Percentiles rank a stretch among this genome's conserved stretches.
Conservation (phyloP, 2,888 invertebrate genomes). For the Rhagophthalmus giganteus region DNA sequence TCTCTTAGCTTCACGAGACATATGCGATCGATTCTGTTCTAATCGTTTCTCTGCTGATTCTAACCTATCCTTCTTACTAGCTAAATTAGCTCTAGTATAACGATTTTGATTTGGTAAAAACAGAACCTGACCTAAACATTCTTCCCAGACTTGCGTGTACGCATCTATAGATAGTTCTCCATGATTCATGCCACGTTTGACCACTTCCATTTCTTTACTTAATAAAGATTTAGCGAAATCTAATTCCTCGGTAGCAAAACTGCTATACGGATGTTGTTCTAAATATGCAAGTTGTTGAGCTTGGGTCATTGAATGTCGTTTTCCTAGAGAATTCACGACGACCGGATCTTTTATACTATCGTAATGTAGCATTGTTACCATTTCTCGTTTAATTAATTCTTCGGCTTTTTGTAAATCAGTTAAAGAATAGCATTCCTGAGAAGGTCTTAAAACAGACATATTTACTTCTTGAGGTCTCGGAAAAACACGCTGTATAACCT, state of each 20-base stretch:
- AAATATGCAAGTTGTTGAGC: slow-evolving; percentile 79
- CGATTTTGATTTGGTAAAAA: slow-evolving; percentile 75
- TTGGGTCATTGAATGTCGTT: slow-evolving; percentile 63
- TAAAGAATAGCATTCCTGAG: slow-evolving; percentile 74
- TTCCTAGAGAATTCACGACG: slow-evolving; percentile 45
- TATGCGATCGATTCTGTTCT: slow-evolving; percentile 91
- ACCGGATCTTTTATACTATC: slow-evolving; percentile 83
- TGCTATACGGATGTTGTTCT: slow-evolving; percentile 83
- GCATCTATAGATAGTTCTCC: slow-evolving; percentile 90
- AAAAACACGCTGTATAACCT: slow-evolving; percentile 81
- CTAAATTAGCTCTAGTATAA: slow-evolving; percentile 92
- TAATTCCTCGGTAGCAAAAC: slow-evolving; percentile 70
- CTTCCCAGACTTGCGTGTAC: slow-evolving; percentile 93
- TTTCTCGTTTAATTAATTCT: slow-evolving; percentile 93
- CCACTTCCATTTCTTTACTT: slow-evolving; percentile 83
- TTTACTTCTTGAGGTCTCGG: slow-evolving; percentile 89
- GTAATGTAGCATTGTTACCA: slow-evolving; percentile 92
- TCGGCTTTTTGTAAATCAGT: slow-evolving; percentile 92
- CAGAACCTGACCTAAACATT: slow-evolving; percentile 89
- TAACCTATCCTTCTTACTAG: slow-evolving; percentile 93
- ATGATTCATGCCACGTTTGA: slow-evolving; percentile 92
- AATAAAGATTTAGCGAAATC: slow-evolving; percentile 67
- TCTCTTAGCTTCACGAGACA: slow-evolving; percentile 95
- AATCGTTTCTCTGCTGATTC: slow-evolving; percentile 91
- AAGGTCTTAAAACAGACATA: slow-evolving; percentile 76